Conservation (phyloP, 2,113 vertebrate species). For the Chaenocephalus aceratus region DNA sequence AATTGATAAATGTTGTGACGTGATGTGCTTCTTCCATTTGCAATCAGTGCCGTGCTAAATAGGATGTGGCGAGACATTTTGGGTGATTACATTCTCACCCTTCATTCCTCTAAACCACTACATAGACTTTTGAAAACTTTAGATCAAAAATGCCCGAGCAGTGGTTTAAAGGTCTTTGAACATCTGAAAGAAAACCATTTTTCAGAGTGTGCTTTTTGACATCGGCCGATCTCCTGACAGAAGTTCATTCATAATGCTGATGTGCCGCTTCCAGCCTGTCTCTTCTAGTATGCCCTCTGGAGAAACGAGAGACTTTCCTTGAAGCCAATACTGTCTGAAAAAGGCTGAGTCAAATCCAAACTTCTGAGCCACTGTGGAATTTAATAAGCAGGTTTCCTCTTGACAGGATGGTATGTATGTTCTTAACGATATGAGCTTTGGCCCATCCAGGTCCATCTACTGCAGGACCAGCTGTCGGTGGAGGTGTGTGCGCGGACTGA, state of each 20-base stretch:
- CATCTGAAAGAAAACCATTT: not conserved
- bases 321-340: no score
- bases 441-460: slow-evolving; percentile 87
- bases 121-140: not conserved
- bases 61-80: not conserved
- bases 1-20: not conserved
- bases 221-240: not conserved
- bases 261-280: not conserved
- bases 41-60: slow-evolving; percentile 7
- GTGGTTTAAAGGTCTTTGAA: slow-evolving; percentile 2
- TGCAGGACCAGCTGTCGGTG: slow-evolving; percentile 94
- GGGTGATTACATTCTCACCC: not conserved
- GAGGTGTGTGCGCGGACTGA: slow-evolving; percentile 91
- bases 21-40: slow-evolving; percentile 9
- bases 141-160: not conserved
- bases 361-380: not conserved
- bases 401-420: not conserved
- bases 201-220: not conserved
- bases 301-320: not conserved
- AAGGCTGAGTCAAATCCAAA: not conserved
- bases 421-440: not conserved
- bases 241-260: not conserved
- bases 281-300: not conserved
- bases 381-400: slow-evolving; percentile 12
- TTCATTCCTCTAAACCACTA: not conserved